Evolutionary conservation across 2,797 vertebrate species (phyloP).

Genomic region (Miopithecus talapoin): DNA sequence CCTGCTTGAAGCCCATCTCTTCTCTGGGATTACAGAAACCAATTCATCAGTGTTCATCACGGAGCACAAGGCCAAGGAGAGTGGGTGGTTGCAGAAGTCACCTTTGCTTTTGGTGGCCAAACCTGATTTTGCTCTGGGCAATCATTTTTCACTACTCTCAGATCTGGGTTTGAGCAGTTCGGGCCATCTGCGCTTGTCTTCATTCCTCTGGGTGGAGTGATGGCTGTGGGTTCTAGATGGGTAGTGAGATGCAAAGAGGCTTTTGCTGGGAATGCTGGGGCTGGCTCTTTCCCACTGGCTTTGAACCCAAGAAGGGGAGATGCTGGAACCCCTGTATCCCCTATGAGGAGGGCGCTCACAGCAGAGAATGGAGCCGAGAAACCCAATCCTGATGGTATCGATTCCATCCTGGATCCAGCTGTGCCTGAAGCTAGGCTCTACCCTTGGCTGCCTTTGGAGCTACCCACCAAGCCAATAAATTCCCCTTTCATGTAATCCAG

Average conservation of each 20-base stretch:
- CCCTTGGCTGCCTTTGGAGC: slow-evolving; percentile 34
- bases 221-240: neutral
- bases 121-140: neutral
- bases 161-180: neutral
- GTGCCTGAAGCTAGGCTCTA: slow-evolving; percentile 56
- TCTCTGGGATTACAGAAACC: neutral
- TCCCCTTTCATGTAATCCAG: slow-evolving; percentile 44
- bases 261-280: neutral
- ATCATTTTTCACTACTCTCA: neutral
- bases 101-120: neutral
- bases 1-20: neutral
- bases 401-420: slow-evolving; percentile 30
- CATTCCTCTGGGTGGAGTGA: neutral
- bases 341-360: neutral
- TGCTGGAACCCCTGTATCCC: neutral
- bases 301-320: neutral
- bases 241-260: neutral
- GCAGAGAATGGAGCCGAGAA: neutral
- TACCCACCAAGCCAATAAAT: neutral
- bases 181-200: neutral
- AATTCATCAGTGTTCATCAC: neutral
- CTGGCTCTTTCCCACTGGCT: neutral
- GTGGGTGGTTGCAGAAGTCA: neutral
- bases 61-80: neutral
- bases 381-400: neutral